These are phyloP conservation scores for Acomys russatus DNA, from an alignment of 2,797 vertebrate species.

Conservation along the genomic window DNA sequence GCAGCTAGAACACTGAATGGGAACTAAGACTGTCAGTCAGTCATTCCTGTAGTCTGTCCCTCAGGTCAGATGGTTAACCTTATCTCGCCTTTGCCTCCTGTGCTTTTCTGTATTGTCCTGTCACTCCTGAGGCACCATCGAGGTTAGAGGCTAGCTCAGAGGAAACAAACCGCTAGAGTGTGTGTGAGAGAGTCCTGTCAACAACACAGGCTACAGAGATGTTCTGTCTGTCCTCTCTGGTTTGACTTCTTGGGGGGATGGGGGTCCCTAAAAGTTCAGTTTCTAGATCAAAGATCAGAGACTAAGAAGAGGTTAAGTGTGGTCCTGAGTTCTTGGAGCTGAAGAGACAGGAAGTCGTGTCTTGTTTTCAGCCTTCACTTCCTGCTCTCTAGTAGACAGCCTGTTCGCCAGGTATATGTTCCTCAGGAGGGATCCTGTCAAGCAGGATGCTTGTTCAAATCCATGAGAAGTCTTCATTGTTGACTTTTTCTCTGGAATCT, in stretches of 20 bases:
- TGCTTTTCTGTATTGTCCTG: too few species aligned
- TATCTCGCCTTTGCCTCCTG: not conserved
- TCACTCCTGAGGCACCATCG: not conserved
- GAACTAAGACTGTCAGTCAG: not conserved
- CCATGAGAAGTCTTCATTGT: not conserved
- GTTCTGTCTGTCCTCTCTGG: too few species aligned
- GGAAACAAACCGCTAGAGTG: not conserved
- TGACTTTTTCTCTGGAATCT: not conserved
- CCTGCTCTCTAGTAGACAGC: accelerated
- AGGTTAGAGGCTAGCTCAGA: not conserved
- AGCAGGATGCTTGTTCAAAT: accelerated
- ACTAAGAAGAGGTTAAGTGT: accelerated
- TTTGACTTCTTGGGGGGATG: not conserved
- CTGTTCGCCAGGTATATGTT: accelerated
- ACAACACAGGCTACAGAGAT: too few species aligned
- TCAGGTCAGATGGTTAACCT: not conserved
- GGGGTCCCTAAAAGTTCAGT: too few species aligned
- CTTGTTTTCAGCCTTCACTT: not conserved
- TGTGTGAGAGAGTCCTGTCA: not conserved
- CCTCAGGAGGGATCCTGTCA: accelerated
- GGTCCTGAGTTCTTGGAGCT: not conserved
- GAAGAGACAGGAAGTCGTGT: not conserved
- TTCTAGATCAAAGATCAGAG: not conserved
- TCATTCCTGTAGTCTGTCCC: not conserved
- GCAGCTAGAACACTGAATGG: too few species aligned